Percentiles rank a stretch among this genome's conserved stretches.
Evolutionary conservation across 2,797 vertebrate genomes (phyloP).

Genomic region (Diplodus puntazzo): DNA sequence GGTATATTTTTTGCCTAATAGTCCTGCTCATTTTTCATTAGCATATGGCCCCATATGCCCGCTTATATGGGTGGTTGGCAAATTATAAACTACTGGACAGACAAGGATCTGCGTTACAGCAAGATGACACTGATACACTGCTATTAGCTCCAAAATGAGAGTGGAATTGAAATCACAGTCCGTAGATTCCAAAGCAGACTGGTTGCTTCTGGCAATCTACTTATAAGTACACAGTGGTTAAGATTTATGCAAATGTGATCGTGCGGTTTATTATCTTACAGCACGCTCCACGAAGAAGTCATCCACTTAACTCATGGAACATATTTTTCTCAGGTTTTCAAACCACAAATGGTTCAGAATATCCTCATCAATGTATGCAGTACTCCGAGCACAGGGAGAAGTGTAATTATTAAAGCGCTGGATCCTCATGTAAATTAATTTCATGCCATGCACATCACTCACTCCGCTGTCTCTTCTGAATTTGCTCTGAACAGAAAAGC

Average conservation of each 20-base stretch:
- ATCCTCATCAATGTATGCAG: constrained; percentile 17
- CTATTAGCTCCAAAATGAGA: constrained; percentile 64
- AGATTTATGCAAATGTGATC: constrained; percentile 70
- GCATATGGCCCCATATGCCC: constrained; percentile 44
- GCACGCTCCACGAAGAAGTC: constrained; percentile 22
- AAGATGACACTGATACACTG: constrained; percentile 65
- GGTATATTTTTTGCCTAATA: constrained; percentile 38
- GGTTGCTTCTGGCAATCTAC: constrained; percentile 51
- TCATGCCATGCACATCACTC: constrained; percentile 28
- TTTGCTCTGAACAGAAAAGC: constrained; percentile 21
- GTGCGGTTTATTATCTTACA: constrained; percentile 60
- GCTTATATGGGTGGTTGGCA: constrained; percentile 47
- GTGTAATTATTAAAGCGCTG: constrained; percentile 44
- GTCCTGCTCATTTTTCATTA: constrained; percentile 56
- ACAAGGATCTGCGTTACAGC: constrained; percentile 29
- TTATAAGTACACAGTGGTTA: constrained; percentile 25
- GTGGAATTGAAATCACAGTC: constrained; percentile 50
- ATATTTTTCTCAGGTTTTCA: constrained; percentile 49
- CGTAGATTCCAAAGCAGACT: constrained; percentile 46
- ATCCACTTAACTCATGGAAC: constrained; percentile 40
- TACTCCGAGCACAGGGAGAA: constrained; percentile 27
- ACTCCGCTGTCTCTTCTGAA: constrained; percentile 38
- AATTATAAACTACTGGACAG: constrained; percentile 47
- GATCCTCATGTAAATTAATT: constrained; percentile 52
- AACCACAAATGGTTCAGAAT: constrained; percentile 40